These are phyloP conservation scores for Cydia strobilella DNA, from an alignment of 1,140 invertebrate genomes.

Conservation along the genomic window DNA sequence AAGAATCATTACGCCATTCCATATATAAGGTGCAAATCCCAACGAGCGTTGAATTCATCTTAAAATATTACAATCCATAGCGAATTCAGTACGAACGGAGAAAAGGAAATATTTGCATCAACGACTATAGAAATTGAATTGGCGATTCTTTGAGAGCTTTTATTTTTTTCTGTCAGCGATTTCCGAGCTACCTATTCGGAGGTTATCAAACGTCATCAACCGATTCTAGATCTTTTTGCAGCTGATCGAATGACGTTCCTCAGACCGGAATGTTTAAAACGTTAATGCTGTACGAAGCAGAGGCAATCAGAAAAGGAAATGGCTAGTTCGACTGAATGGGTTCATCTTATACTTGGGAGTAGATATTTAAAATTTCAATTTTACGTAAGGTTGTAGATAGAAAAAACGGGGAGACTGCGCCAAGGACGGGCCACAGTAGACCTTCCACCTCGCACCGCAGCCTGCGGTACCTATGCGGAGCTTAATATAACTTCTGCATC, in stretches of 20 bases:
- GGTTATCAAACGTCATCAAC: background rate
- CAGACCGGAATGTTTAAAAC: background rate
- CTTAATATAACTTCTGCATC: too few relatives aligned
- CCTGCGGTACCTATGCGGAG: too few relatives aligned
- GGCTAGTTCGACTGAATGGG: background rate
- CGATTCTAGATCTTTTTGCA: background rate
- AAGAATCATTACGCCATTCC: slow-evolving; percentile 26
- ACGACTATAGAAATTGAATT: slow-evolving; percentile 54
- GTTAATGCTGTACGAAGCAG: background rate
- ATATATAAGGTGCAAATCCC: slow-evolving; percentile 15
- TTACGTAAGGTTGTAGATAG: background rate
- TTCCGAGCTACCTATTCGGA: slow-evolving; percentile 29
- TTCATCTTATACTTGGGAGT: background rate
- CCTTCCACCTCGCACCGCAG: too few relatives aligned
- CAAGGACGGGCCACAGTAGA: too few relatives aligned
- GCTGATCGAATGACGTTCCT: slow-evolving; percentile 6
- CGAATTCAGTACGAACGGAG: slow-evolving; percentile 33
- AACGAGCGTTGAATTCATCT: slow-evolving; percentile 30
- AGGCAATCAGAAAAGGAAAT: slow-evolving; percentile 8
- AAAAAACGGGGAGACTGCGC: too few relatives aligned
- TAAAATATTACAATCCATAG: slow-evolving; percentile 32
- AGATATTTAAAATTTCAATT: background rate
- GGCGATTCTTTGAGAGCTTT: slow-evolving; percentile 37
- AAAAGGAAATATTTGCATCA: slow-evolving; percentile 49
- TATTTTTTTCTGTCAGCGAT: slow-evolving; percentile 43